phyloP scores from a whole-genome alignment of 2,888 invertebrate genomes.

The Beris chalybata region DNA sequence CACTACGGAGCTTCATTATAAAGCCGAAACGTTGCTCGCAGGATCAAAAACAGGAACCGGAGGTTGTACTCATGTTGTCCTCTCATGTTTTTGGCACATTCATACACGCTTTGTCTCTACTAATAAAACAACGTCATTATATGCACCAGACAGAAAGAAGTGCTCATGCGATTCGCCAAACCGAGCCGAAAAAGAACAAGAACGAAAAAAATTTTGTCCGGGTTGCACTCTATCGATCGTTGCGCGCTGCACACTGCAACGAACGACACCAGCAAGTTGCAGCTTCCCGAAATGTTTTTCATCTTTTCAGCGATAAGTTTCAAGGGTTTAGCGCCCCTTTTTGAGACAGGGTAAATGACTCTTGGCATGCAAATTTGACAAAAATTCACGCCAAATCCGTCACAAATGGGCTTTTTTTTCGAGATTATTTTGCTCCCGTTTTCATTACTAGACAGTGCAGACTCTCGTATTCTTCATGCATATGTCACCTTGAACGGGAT shows the following conservation, averaged over 20 bases:
- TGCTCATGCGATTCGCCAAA: conserved; percentile 46
- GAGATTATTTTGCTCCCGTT: conserved; percentile 2
- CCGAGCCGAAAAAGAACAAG: conserved; percentile 11
- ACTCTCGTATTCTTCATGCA: conserved; percentile 6
- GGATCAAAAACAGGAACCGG: too few species aligned
- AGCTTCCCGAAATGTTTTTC: conserved; percentile 4
- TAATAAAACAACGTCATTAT: conserved; percentile 41
- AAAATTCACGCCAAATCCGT: conserved; percentile 31
- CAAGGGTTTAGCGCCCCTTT: conserved; percentile 25
- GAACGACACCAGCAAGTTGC: conserved; percentile 15
- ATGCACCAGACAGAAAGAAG: conserved; percentile 57
- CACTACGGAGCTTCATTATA: too few species aligned
- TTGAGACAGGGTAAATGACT: conserved; percentile 48
- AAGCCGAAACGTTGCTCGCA: too few species aligned
- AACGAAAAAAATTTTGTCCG: not conserved
- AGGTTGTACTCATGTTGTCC: conserved; percentile 12
- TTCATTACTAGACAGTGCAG: conserved; percentile 2
- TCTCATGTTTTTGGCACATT: conserved; percentile 26
- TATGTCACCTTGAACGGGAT: conserved; percentile 19
- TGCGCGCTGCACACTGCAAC: conserved; percentile 11
- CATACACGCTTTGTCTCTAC: conserved; percentile 33
- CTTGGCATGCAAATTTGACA: conserved; percentile 50
- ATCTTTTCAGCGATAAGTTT: conserved; percentile 10
- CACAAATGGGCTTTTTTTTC: conserved; percentile 11
- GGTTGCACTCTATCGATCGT: not conserved